Percentiles rank a stretch among this genome's conserved stretches.
Evolutionary conservation across 37 sponge, comb jelly and placozoan species (phyloP).

Genomic region (Spongilla lacustris): DNA sequence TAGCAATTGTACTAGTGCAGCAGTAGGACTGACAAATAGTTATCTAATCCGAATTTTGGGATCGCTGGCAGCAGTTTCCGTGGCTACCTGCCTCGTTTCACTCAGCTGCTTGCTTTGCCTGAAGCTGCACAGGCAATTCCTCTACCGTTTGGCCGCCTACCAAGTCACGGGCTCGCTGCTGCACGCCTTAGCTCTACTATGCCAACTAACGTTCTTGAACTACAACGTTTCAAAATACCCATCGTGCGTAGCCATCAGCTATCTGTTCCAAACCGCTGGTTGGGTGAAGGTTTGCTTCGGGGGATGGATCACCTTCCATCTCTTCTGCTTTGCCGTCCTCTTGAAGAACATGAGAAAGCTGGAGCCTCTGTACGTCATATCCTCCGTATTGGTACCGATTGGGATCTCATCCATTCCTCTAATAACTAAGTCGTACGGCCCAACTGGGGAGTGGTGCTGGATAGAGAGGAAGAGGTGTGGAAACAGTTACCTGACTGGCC

Average conservation of each 20-base stretch:
- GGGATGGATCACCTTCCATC: background rate
- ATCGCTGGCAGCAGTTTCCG: background rate
- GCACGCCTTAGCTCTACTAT: background rate
- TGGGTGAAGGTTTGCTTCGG: background rate
- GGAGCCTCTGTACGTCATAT: background rate
- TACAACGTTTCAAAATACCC: background rate
- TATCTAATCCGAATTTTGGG: background rate
- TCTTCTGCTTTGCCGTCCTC: background rate
- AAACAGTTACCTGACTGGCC: background rate
- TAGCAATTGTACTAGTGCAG: background rate
- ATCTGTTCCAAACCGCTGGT: background rate
- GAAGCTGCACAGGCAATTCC: background rate
- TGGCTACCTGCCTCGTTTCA: background rate
- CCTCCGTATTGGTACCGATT: no score
- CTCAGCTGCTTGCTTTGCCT: background rate
- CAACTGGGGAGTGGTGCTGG: background rate
- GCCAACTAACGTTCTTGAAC: background rate
- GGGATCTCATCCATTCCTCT: background rate
- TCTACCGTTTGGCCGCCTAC: background rate
- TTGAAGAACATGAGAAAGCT: background rate
- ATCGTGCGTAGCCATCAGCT: background rate
- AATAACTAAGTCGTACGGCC: background rate
- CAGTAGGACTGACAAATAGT: background rate
- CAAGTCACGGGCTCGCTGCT: background rate
- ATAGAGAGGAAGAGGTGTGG: background rate